These are phyloP conservation scores for Leucophenga maculata DNA, from an alignment of 2,888 invertebrate species.

Conservation along the genomic window DNA sequence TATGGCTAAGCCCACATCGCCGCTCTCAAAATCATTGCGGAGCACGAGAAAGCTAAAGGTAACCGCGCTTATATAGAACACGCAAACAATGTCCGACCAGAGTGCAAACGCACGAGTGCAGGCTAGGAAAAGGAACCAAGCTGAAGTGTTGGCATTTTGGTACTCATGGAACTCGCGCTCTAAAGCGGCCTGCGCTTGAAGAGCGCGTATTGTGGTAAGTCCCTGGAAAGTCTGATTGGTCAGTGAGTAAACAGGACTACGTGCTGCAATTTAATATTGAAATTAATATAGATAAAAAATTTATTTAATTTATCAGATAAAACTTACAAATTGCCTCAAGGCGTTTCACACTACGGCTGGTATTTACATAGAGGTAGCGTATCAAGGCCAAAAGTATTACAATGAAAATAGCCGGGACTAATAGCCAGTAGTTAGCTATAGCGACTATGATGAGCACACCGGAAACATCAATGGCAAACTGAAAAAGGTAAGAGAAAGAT, in stretches of 20 bases:
- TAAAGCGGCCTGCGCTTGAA: slow-evolving; percentile 78
- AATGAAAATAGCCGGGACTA: slow-evolving; percentile 77
- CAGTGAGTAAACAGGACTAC: slow-evolving; percentile 85
- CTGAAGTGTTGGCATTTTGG: slow-evolving; percentile 80
- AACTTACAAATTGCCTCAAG: slow-evolving; percentile 71
- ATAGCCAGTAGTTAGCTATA: slow-evolving; percentile 77
- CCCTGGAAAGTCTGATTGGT: slow-evolving; percentile 84
- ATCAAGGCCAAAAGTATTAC: slow-evolving; percentile 76
- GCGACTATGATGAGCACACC: slow-evolving; percentile 78
- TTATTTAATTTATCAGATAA: background rate
- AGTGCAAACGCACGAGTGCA: slow-evolving; percentile 94
- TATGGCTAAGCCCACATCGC: slow-evolving; percentile 81
- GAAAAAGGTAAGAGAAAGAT: slow-evolving; percentile 20
- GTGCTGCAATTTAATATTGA: slow-evolving; percentile 73
- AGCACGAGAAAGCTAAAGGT: slow-evolving; percentile 87
- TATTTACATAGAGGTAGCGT: slow-evolving; percentile 74
- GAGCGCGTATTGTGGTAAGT: slow-evolving; percentile 83
- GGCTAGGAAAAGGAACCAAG: slow-evolving; percentile 87
- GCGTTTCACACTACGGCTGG: slow-evolving; percentile 75
- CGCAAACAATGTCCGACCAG: slow-evolving; percentile 91
- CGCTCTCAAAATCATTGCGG: slow-evolving; percentile 72
- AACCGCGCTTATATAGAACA: slow-evolving; percentile 87
- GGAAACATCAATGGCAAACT: slow-evolving; percentile 70
- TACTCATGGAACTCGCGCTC: slow-evolving; percentile 77
- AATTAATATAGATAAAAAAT: slow-evolving; percentile 6